Conservation (phyloP, 2,797 vertebrate genomes). For the Lagodon rhomboides region DNA sequence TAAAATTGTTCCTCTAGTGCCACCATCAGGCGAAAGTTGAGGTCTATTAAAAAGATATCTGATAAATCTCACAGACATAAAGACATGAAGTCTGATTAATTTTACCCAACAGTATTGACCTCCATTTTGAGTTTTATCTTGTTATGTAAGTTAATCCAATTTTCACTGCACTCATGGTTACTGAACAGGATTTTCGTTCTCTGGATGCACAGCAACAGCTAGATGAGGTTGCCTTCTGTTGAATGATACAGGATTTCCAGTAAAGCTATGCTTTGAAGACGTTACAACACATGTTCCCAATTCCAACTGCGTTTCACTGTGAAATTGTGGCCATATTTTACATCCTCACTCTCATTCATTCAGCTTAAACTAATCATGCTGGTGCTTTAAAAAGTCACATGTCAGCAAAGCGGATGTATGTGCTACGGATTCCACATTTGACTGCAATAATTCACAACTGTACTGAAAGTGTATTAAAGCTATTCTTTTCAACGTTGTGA, state of each 20-base stretch:
- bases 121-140: neutral
- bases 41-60: neutral
- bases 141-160: neutral
- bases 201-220: neutral
- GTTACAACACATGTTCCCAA: conserved; percentile 10
- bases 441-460: neutral
- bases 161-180: neutral
- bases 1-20: conserved; percentile 50
- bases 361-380: conserved; percentile 17
- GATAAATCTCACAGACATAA: neutral
- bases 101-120: neutral
- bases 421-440: neutral
- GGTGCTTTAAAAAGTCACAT: conserved; percentile 24
- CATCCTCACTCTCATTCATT: conserved; percentile 3
- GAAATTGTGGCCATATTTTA: conserved; percentile 13
- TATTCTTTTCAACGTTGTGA: neutral
- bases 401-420: conserved; percentile 8
- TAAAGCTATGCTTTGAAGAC: conserved; percentile 4
- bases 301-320: conserved; percentile 1
- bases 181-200: conserved; percentile 1
- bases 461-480: neutral
- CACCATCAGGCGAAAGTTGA: conserved; percentile 59
- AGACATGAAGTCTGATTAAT: neutral
- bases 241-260: neutral
- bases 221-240: neutral